These are phyloP conservation scores for Petrolisthes manimaculis DNA, from an alignment of 2,888 invertebrate genomes.

Conservation along the genomic window DNA sequence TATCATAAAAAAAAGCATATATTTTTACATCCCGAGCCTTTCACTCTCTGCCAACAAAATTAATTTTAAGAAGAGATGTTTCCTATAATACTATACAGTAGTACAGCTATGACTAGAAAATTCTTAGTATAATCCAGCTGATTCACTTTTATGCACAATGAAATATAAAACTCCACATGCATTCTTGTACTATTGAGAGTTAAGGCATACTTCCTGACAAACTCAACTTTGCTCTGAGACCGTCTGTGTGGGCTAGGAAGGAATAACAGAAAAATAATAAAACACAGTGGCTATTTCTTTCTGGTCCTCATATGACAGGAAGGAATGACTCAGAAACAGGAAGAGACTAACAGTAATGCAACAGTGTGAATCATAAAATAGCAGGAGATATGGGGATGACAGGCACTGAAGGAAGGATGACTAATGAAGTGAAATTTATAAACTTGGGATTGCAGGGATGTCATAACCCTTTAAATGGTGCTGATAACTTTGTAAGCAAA, in stretches of 20 bases:
- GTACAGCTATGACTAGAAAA: slow-evolving; percentile 21
- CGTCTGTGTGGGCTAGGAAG: not conserved
- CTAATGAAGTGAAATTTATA: no score
- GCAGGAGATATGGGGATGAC: no score
- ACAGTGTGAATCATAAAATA: not conserved
- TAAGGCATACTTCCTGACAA: slow-evolving; percentile 1
- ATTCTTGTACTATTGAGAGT: slow-evolving; percentile 19
- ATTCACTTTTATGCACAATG: slow-evolving; percentile 3
- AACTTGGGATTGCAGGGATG: no score
- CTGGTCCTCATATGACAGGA: no score
- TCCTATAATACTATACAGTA: slow-evolving; percentile 3
- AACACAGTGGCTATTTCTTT: no score
- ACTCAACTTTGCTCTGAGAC: not conserved
- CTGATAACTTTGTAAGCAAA: no score
- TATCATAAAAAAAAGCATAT: slow-evolving; percentile 11
- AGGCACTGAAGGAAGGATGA: no score
- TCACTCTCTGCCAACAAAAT: not conserved
- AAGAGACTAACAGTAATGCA: not conserved
- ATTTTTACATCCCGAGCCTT: not conserved
- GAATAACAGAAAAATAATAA: no score
- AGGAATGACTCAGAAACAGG: not conserved
- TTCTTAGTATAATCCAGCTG: slow-evolving; percentile 15
- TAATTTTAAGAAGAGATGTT: not conserved
- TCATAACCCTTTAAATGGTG: no score
- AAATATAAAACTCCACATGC: not conserved